Evolutionary conservation across 2,888 invertebrate genomes (phyloP).

Genomic region (Philopedon plagiatum): DNA sequence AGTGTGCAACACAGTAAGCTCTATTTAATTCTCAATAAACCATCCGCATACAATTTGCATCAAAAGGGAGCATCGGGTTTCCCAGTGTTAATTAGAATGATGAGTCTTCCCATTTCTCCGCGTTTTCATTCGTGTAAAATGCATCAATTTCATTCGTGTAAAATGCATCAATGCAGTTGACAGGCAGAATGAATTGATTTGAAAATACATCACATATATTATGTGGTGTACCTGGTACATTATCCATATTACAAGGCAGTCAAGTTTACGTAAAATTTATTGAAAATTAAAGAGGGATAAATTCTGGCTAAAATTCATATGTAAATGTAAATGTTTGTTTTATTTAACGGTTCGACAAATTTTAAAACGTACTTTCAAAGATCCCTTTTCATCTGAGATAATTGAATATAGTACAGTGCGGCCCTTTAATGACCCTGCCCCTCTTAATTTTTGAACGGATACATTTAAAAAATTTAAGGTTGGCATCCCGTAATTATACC

Average conservation of each 20-base stretch:
- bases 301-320: no score
- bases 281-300: no score
- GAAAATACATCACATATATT: conserved; percentile 15
- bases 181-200: conserved; percentile 7
- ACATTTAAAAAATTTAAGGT: no score
- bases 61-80: conserved; percentile 10
- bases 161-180: conserved; percentile 5
- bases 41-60: not conserved
- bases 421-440: no score
- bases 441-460: no score
- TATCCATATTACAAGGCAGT: conserved; percentile 10
- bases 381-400: no score
- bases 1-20: not conserved
- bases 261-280: conserved; percentile 9
- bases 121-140: conserved; percentile 9
- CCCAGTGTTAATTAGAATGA: conserved; percentile 20
- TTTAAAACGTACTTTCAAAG: no score
- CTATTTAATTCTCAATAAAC: conserved; percentile 12
- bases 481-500: no score
- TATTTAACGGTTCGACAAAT: no score
- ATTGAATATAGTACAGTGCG: no score
- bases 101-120: conserved; percentile 12
- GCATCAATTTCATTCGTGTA: conserved; percentile 10
- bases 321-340: no score
- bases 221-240: conserved; percentile 18